Evolutionary conservation across 2,797 vertebrate genomes (phyloP).

Genomic region (Argentina silus): DNA sequence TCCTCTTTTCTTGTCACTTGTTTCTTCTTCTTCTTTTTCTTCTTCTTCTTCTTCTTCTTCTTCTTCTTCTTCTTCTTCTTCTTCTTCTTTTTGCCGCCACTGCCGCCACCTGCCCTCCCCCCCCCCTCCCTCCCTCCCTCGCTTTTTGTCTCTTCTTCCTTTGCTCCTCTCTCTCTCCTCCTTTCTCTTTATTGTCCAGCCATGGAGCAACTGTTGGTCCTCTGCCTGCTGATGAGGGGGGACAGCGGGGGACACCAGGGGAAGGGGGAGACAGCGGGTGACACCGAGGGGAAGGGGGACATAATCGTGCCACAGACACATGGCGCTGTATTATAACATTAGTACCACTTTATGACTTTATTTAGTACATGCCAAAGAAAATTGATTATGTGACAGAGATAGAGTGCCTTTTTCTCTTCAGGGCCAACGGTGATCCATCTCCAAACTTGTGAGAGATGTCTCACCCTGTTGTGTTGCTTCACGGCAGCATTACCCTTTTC

Average conservation of each 20-base stretch:
- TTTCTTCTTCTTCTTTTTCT: background rate
- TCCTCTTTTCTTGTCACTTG: conserved; percentile 29
- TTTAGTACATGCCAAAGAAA: conserved; percentile 78
- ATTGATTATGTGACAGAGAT: conserved; percentile 75
- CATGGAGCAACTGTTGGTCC: conserved; percentile 55
- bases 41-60: conserved; percentile 39
- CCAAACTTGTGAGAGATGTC: conserved; percentile 36
- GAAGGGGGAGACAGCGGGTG: conserved; percentile 58
- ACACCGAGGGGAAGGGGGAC: conserved; percentile 56
- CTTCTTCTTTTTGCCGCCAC: too few relatives aligned
- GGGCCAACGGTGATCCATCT: conserved; percentile 63
- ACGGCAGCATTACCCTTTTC: background rate
- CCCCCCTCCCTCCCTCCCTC: conserved; percentile 46
- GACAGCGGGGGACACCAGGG: conserved; percentile 61
- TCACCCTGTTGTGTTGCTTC: background rate
- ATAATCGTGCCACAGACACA: conserved; percentile 72
- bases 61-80: conserved; percentile 19
- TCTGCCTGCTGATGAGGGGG: conserved; percentile 59
- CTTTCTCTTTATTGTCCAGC: conserved; percentile 45
- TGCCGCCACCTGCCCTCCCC: background rate
- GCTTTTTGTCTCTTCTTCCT: conserved; percentile 8
- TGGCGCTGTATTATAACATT: conserved; percentile 82
- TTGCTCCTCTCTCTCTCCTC: conserved; percentile 35
- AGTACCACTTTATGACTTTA: conserved; percentile 83
- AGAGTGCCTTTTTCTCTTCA: conserved; percentile 50